These are phyloP conservation scores for Gymnoscopelus microlampas DNA, from an alignment of 2,797 vertebrate genomes.

Conservation along the genomic window DNA sequence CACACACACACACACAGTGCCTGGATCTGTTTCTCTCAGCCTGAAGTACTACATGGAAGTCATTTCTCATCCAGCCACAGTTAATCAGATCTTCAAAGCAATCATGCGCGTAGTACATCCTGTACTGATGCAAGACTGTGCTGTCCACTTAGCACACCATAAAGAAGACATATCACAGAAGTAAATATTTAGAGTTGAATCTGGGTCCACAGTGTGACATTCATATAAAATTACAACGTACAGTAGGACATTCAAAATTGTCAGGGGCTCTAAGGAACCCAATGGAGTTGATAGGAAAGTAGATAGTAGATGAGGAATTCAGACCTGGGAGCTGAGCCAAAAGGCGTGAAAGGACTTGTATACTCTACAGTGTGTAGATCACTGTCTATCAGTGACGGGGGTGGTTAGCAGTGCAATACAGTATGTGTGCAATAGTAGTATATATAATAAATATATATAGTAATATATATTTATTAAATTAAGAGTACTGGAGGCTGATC, in stretches of 20 bases:
- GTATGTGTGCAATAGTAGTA: neutral
- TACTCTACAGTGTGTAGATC: neutral
- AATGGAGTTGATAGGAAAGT: neutral
- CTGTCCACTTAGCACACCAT: neutral
- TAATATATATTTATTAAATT: neutral
- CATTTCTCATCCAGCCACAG: neutral
- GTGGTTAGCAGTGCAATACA: neutral
- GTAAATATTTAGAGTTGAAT: neutral
- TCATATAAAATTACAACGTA: neutral
- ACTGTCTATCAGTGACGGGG: neutral
- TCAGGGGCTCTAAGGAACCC: neutral
- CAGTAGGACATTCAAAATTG: neutral
- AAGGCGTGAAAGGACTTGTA: slow-evolving; percentile 12
- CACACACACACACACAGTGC: too few species aligned
- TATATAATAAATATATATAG: too few species aligned
- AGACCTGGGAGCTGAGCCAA: slow-evolving; percentile 13
- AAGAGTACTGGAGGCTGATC: neutral
- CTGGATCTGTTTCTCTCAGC: too few species aligned
- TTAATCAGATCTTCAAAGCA: slow-evolving; percentile 5
- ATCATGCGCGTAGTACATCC: neutral
- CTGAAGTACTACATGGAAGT: too few species aligned
- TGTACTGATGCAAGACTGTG: neutral
- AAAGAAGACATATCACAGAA: neutral
- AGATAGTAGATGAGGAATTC: slow-evolving; percentile 34
- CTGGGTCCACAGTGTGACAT: neutral